phyloP scores from a whole-genome alignment of 2,888 invertebrate genomes.

The Steinernema scapterisci region DNA sequence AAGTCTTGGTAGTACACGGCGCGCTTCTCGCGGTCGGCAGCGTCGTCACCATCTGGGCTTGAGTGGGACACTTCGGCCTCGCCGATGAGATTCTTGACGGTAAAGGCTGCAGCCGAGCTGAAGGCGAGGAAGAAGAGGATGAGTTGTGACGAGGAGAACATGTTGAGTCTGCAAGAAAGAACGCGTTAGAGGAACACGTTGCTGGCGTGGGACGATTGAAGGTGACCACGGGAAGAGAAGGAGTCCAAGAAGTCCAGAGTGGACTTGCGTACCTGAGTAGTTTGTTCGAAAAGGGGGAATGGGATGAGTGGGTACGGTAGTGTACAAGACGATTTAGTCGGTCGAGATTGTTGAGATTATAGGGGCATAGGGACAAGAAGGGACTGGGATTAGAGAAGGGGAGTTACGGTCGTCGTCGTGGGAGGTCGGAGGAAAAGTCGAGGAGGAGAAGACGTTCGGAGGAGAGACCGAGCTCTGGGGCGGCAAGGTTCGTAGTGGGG shows the following conservation, averaged over 20 bases:
- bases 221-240: not conserved
- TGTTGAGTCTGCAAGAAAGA: conserved; percentile 4
- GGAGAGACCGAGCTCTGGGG: conserved; percentile 31
- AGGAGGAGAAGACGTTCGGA: conserved; percentile 6
- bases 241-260: not conserved
- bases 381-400: conserved; percentile 19
- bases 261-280: conserved; percentile 4
- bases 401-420: conserved; percentile 22
- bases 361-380: not conserved
- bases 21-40: conserved; percentile 45
- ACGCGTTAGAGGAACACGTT: not conserved
- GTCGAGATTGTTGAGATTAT: conserved; percentile 18
- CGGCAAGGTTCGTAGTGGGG: conserved; percentile 20
- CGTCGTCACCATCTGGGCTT: conserved; percentile 43
- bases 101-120: conserved; percentile 18
- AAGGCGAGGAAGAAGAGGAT: conserved; percentile 27
- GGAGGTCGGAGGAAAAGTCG: conserved; percentile 6
- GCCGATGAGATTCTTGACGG: conserved; percentile 24
- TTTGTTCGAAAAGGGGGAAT: not conserved
- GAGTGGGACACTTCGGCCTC: conserved; percentile 54
- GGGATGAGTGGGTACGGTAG: conserved; percentile 3
- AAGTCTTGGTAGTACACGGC: conserved; percentile 48
- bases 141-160: conserved; percentile 13
- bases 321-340: not conserved
- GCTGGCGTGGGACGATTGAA: not conserved